These are phyloP conservation scores for Bujurquina vittata DNA, from an alignment of 2,113 vertebrate genomes.

Conservation along the genomic window DNA sequence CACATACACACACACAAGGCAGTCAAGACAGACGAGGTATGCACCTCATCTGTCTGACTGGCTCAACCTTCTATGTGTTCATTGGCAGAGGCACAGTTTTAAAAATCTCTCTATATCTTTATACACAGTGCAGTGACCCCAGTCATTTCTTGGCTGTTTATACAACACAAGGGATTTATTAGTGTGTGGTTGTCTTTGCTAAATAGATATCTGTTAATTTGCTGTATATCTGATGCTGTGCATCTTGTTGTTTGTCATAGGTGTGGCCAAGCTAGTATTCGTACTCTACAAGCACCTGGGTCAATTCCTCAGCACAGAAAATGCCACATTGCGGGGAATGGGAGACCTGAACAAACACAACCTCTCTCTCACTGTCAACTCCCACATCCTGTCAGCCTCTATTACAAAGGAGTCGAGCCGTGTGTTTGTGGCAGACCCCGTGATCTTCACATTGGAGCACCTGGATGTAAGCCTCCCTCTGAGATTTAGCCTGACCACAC, in stretches of 20 bases:
- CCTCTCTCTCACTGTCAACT: slow-evolving; percentile 95
- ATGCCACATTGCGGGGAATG: slow-evolving; percentile 90
- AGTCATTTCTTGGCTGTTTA: background rate
- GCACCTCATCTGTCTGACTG: background rate
- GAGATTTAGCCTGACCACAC: slow-evolving; percentile 28
- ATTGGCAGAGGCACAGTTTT: background rate
- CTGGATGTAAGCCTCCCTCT: slow-evolving; percentile 90
- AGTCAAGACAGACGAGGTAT: background rate
- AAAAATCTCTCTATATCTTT: background rate
- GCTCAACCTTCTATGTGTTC: background rate
- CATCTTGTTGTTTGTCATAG: slow-evolving; percentile 71
- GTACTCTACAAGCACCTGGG: slow-evolving; percentile 97
- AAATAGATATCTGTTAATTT: background rate
- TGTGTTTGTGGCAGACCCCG: slow-evolving; percentile 93
- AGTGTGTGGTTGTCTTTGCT: background rate
- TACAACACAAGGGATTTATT: background rate
- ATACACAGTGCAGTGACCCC: background rate
- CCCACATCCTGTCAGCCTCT: slow-evolving; percentile 95
- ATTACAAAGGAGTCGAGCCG: slow-evolving; percentile 99
- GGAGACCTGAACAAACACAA: slow-evolving; percentile 86
- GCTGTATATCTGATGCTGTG: background rate
- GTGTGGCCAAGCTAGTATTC: slow-evolving; percentile 96
- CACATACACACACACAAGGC: background rate
- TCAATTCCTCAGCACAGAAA: slow-evolving; percentile 95
- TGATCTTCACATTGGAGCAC: slow-evolving; percentile 95